A percentile compares a stretch with the other conserved stretches of the same genome.
These are phyloP conservation scores for Leucoraja erinaceus DNA, from an alignment of 2,113 vertebrate genomes.

Conservation along the genomic window DNA sequence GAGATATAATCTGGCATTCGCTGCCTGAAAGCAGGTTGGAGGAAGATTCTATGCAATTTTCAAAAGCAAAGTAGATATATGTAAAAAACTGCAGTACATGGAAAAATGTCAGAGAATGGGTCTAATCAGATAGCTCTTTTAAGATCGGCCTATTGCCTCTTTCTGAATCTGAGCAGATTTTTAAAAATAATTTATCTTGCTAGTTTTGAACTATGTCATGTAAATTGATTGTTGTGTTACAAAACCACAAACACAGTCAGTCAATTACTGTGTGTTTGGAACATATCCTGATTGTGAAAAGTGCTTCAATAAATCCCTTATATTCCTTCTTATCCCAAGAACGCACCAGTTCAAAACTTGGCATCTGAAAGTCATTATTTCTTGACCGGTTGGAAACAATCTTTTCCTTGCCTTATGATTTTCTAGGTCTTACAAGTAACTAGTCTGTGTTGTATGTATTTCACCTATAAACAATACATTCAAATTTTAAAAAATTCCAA, in stretches of 20 bases:
- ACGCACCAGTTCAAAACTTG: not conserved
- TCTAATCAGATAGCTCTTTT: not conserved
- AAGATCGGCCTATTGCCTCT: not conserved
- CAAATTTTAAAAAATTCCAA: too few relatives aligned
- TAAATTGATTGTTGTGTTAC: not conserved
- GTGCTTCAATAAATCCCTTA: not conserved
- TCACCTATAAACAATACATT: too few relatives aligned
- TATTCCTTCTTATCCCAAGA: not conserved
- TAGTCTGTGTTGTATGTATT: not conserved
- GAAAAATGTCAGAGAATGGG: not conserved
- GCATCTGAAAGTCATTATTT: not conserved
- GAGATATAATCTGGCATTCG: not conserved
- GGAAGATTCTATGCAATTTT: not conserved
- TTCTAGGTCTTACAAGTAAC: not conserved
- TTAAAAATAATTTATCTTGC: not conserved
- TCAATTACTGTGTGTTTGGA: not conserved
- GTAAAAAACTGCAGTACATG: not conserved
- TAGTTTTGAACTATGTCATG: not conserved
- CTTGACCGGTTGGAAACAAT: not conserved
- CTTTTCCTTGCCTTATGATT: not conserved
- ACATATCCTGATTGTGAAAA: not conserved
- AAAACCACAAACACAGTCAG: not conserved
- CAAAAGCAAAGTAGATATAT: not conserved
- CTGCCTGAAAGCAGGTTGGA: not conserved
- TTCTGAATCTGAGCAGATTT: not conserved